Evolutionary conservation across 23 tunicate genomes (phyloP).

Genomic region (Diplosoma virens): DNA sequence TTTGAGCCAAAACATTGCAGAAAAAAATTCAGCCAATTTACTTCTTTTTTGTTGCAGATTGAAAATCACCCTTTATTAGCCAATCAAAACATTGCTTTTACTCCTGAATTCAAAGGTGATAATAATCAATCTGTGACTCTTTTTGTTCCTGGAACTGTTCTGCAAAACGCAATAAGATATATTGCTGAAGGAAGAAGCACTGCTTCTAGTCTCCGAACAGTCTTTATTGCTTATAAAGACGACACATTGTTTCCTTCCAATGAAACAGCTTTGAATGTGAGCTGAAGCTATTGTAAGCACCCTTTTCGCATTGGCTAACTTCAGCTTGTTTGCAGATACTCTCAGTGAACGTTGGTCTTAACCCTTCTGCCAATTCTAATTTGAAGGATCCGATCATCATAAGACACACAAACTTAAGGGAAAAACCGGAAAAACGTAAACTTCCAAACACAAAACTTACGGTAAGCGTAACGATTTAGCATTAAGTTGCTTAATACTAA

Average conservation of each 20-base stretch:
- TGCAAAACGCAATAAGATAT: not conserved
- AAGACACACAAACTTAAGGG: not conserved
- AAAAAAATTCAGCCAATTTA: no score
- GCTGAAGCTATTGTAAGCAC: not conserved
- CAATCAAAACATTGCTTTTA: not conserved
- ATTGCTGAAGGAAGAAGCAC: not conserved
- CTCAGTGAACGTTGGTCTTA: conserved; percentile 2
- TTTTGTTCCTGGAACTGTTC: not conserved
- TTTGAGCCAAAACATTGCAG: no score
- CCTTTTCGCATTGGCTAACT: not conserved
- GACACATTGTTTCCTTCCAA: not conserved
- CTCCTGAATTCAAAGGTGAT: not conserved
- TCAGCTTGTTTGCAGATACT: conserved; percentile 9
- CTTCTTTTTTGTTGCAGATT: no score
- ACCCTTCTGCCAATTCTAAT: not conserved
- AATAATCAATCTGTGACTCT: not conserved
- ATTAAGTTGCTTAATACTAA: no score
- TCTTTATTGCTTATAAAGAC: not conserved
- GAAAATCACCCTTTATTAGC: no score
- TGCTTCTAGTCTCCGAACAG: not conserved
- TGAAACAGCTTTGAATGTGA: not conserved
- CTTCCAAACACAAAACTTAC: not conserved
- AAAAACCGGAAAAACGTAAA: not conserved
- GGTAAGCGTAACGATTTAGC: no score
- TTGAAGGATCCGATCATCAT: not conserved